Evolutionary conservation across 1,140 invertebrate genomes (phyloP).

Genomic region (Semibalanus balanoides): DNA sequence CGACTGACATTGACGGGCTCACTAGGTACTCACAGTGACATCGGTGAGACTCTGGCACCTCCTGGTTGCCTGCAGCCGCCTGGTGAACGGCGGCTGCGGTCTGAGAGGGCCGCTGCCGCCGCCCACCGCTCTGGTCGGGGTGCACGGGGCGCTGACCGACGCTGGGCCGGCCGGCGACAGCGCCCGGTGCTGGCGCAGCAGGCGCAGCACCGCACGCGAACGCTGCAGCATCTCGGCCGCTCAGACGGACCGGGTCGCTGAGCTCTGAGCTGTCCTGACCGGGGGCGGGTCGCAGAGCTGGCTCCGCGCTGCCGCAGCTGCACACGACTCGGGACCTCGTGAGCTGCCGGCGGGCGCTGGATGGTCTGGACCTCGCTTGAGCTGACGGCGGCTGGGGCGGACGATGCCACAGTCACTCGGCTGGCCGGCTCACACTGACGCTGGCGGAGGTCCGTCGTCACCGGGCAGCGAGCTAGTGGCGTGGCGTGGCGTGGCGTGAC

Average conservation of each 20-base stretch:
- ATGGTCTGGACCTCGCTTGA: too few relatives aligned
- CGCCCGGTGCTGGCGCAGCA: not conserved
- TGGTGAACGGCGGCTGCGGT: not conserved
- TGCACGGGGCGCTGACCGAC: not conserved
- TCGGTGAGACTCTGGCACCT: not conserved
- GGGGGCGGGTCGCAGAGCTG: too few relatives aligned
- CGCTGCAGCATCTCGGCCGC: not conserved
- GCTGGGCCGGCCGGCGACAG: not conserved
- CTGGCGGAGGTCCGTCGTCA: not conserved
- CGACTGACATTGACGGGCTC: too few relatives aligned
- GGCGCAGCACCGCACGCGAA: not conserved
- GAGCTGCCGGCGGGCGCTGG: too few relatives aligned
- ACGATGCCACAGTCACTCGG: not conserved
- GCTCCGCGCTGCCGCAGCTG: too few relatives aligned
- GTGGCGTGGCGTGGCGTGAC: not conserved
- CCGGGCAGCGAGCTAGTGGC: too few relatives aligned
- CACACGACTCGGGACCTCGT: too few relatives aligned
- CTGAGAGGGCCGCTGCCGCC: too few relatives aligned
- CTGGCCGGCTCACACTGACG: not conserved
- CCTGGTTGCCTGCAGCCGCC: not conserved
- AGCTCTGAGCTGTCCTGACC: too few relatives aligned
- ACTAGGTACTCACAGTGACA: not conserved
- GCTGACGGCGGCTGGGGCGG: too few relatives aligned
- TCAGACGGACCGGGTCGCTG: too few relatives aligned
- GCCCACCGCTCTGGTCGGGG: not conserved